phyloP scores from a whole-genome alignment of 2,797 vertebrate species.

The Neosilurus hyrtlii region DNA sequence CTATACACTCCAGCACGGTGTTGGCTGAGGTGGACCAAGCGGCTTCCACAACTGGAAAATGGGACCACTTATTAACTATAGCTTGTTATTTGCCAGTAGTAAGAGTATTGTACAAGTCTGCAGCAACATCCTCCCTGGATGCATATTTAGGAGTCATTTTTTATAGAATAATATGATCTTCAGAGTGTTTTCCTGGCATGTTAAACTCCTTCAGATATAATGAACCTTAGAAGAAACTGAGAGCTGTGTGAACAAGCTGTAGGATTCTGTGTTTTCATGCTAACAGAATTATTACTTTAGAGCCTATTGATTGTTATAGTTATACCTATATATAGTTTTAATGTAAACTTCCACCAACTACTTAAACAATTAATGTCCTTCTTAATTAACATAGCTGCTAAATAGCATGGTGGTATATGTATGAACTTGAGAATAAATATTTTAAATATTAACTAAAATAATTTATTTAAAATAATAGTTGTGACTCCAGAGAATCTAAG shows the following conservation, averaged over 20 bases:
- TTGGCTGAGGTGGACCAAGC: neutral
- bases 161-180: neutral
- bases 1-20: conserved; percentile 8
- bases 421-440: no score
- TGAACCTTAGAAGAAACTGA: neutral
- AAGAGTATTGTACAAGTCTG: neutral
- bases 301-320: neutral
- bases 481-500: no score
- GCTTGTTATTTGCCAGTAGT: conserved; percentile 6
- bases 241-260: neutral
- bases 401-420: no score
- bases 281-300: neutral
- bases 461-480: no score
- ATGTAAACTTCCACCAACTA: neutral
- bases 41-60: conserved; percentile 5
- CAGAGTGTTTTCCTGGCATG: neutral
- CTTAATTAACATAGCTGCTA: no score
- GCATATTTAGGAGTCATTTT: neutral
- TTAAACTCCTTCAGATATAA: neutral
- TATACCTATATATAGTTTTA: neutral
- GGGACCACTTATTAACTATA: neutral
- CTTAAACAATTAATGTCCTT: no score
- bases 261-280: neutral
- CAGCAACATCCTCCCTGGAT: neutral
- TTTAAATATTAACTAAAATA: no score